A percentile compares a stretch with the other conserved stretches of the same genome.
Conservation (phyloP, 2,797 vertebrate species). For the Vespertilio murinus region DNA sequence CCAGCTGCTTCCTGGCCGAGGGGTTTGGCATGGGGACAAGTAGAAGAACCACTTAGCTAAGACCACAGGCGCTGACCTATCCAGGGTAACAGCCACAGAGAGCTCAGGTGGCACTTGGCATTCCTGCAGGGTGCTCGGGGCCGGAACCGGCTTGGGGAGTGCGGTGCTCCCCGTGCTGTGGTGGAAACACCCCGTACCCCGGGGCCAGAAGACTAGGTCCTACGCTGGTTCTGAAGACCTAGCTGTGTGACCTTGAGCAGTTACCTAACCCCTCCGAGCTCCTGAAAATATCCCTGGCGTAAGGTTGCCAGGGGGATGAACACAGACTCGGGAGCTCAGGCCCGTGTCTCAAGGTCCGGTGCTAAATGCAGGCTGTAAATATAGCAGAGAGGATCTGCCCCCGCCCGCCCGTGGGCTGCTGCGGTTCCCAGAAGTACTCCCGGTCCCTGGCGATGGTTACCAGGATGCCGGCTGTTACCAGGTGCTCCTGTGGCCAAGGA, state of each 20-base stretch:
- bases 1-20: neutral
- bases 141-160: neutral
- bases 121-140: neutral
- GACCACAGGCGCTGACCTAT: neutral
- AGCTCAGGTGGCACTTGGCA: neutral
- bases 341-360: conserved; percentile 56
- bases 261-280: neutral
- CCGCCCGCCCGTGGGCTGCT: conserved; percentile 30
- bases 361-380: conserved; percentile 70
- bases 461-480: conserved; percentile 41
- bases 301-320: conserved; percentile 4
- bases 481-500: conserved; percentile 16
- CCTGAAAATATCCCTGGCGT: neutral
- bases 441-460: conserved; percentile 54
- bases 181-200: neutral
- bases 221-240: neutral
- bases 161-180: neutral
- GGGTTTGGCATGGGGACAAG: neutral
- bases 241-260: neutral
- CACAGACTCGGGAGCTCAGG: neutral
- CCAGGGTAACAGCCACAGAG: neutral
- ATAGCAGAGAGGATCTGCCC: conserved; percentile 50
- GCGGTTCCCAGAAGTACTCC: conserved; percentile 55
- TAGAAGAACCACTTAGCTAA: neutral
- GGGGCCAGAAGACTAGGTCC: neutral